A percentile compares a stretch with the other conserved stretches of the same genome.
Conservation (phyloP, 2,797 vertebrate genomes). For the Darevskia nairensis region DNA sequence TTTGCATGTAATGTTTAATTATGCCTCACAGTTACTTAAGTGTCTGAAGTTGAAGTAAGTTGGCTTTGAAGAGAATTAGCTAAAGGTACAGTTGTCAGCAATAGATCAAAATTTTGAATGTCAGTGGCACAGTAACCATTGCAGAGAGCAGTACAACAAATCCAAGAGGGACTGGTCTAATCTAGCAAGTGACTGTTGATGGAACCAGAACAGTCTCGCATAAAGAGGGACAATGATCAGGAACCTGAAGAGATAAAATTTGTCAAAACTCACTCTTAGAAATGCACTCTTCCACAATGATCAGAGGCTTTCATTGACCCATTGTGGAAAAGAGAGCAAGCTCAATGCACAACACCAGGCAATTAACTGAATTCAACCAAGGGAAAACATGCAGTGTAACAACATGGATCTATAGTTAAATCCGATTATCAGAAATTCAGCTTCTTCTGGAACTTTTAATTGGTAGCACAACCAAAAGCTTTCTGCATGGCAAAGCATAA, state of each 20-base stretch:
- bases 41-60: neutral
- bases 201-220: neutral
- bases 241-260: neutral
- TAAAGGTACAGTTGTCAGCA: neutral
- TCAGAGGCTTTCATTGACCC: neutral
- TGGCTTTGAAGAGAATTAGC: neutral
- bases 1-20: neutral
- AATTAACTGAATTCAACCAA: neutral
- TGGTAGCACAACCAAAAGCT: neutral
- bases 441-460: neutral
- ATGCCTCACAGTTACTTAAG: neutral
- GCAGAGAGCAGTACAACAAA: too few species aligned
- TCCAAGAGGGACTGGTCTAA: neutral
- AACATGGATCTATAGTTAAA: neutral
- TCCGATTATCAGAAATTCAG: neutral
- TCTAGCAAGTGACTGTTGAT: neutral
- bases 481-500: neutral
- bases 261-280: neutral
- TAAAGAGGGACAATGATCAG: neutral
- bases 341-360: neutral
- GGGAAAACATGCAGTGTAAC: neutral
- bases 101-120: neutral
- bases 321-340: neutral
- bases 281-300: neutral
- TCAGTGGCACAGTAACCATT: neutral